Percentiles rank a stretch among this genome's conserved stretches.
phyloP scores from a whole-genome alignment of 2,113 vertebrate genomes.

The Ifrita kowaldi region DNA sequence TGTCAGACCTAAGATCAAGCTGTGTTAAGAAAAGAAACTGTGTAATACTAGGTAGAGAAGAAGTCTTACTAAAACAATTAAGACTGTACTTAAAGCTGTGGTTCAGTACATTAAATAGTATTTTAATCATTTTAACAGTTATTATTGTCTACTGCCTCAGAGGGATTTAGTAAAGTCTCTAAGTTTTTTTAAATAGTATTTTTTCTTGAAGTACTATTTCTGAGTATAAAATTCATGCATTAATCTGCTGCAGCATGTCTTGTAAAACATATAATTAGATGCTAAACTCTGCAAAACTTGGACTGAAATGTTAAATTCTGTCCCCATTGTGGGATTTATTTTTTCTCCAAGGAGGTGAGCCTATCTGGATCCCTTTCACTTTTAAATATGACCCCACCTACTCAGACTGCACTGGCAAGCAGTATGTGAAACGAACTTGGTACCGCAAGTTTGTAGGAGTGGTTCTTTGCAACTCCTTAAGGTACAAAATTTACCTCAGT shows the following conservation, averaged over 20 bases:
- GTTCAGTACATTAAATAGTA: neutral
- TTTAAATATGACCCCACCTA: slow-evolving; percentile 89
- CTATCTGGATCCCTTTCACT: slow-evolving; percentile 93
- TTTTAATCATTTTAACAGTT: neutral
- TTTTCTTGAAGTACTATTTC: neutral
- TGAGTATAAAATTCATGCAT: neutral
- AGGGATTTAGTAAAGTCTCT: neutral
- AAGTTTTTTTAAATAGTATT: neutral
- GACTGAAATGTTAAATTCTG: neutral
- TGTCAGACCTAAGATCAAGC: neutral
- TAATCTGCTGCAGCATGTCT: neutral
- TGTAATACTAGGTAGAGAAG: neutral
- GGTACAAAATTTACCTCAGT: slow-evolving; percentile 98
- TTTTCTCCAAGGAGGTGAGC: slow-evolving; percentile 85
- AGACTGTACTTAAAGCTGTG: neutral
- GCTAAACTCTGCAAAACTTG: neutral
- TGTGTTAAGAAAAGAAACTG: neutral
- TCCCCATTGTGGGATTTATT: neutral
- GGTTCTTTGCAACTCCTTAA: slow-evolving; percentile 93
- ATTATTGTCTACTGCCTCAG: neutral
- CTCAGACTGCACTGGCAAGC: slow-evolving; percentile 90
- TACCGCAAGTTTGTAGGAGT: slow-evolving; percentile 97
- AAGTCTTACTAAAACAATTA: neutral
- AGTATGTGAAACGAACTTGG: slow-evolving; percentile 96
- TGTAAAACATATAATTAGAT: neutral